Evolutionary conservation across 2,888 invertebrate species (phyloP), one percentile per base, ranked within the genome.

Genomic region (Phasia obesa): DNA sequence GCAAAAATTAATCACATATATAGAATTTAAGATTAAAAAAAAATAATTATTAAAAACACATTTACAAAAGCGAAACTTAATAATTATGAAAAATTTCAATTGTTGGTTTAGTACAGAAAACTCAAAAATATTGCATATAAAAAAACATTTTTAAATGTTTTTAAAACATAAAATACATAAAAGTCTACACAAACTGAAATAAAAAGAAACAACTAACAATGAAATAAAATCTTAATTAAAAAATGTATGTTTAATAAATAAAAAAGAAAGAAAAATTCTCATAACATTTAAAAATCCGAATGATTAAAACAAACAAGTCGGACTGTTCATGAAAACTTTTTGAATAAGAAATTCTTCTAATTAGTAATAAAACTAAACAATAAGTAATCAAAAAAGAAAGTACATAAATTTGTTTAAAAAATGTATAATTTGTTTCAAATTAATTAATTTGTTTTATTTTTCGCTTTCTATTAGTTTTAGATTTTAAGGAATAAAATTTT

Each of bases 141-240:
- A 77, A 60, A 15, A 65, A 57, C 9, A 70, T 47, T 53, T 67
- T 77, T 53, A 70, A 77, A 60, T 60, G 69, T 69, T 64, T 77
- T 74, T 65, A 55, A 59, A 60, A 38, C 49, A 31, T 27, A 31
- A 65, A 79, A 42, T 11, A 11, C 2, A 27, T 44, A 64, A 57
- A 38, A 17, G 7, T 35, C 42, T 31, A 35, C 35, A 53, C 15
- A 47, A 65, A 47, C 17, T 15, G 5, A 47, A 62, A 51, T 31
- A 31, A 64, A 47, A 23, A 35, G 1, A 11, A 35, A 49, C n/a
- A n/a, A 60, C 21, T 23, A 31, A 51, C n/a, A 51, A 17, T 35
- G 42, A 65, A 49, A 13, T 19, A 67, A 73, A 73, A 38, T 64
- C 64, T 55, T 55, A 55, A 71, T 59, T 35, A 17, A 47, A 38